Percentiles rank a stretch among this genome's conserved stretches.
Conservation (phyloP, 2,888 invertebrate genomes). For the Disparrhopalites patrizii region DNA sequence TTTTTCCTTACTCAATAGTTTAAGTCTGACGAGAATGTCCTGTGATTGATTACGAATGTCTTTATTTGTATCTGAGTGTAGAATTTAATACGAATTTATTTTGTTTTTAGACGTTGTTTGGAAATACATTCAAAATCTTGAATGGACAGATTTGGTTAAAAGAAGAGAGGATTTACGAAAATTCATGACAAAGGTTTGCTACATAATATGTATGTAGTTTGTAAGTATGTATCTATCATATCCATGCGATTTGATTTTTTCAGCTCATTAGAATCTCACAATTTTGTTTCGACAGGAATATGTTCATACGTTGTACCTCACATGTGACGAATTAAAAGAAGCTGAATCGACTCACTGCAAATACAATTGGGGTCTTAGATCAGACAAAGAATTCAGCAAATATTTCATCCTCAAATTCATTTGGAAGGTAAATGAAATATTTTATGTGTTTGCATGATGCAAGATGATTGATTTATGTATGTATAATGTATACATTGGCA, state of each 20-base stretch:
- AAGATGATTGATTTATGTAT: no score
- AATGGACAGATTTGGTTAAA: conserved; percentile 29
- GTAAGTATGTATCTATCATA: not conserved
- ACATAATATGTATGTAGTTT: not conserved
- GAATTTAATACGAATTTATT: not conserved
- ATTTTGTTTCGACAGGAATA: conserved; percentile 35
- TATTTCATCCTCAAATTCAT: conserved; percentile 40
- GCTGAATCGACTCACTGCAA: conserved; percentile 22
- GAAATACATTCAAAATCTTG: conserved; percentile 30
- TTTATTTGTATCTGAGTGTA: not conserved
- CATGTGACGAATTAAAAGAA: conserved; percentile 34
- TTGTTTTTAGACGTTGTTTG: conserved; percentile 30
- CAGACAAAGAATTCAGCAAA: conserved; percentile 43
- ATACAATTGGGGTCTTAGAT: conserved; percentile 45
- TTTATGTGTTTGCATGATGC: no score
- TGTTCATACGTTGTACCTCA: conserved; percentile 36
- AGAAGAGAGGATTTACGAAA: conserved; percentile 34
- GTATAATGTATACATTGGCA: not conserved
- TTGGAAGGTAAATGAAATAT: conserved; percentile 28
- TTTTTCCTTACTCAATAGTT: conserved; percentile 32
- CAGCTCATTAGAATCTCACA: not conserved
- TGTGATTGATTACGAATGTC: no score
- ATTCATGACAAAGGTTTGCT: conserved; percentile 39
- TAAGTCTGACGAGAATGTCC: conserved; percentile 30
- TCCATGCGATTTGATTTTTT: no score